Evolutionary conservation across 2,888 invertebrate genomes (phyloP).

Genomic region (Lepeophtheirus nordmannii): DNA sequence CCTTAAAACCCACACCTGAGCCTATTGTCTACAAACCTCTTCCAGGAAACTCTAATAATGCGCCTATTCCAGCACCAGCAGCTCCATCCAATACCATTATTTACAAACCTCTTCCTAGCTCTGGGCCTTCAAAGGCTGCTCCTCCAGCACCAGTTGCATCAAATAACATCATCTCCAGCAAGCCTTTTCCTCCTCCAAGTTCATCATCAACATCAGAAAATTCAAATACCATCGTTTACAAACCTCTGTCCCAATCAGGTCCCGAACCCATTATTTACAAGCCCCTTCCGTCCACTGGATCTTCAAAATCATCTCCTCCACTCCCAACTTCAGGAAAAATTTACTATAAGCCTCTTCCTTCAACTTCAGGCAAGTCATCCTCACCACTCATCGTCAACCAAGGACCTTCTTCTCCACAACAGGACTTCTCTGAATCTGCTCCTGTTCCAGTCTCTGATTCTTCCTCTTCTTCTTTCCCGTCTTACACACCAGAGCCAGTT

Average conservation of each 20-base stretch:
- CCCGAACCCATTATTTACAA: background rate
- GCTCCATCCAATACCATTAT: background rate
- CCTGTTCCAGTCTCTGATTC: background rate
- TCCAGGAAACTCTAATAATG: background rate
- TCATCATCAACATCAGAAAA: too few species aligned
- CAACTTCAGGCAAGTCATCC: too few species aligned
- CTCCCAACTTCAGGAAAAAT: background rate
- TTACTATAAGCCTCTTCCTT: background rate
- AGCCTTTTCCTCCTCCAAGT: too few species aligned
- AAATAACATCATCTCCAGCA: too few species aligned
- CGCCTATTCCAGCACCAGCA: background rate
- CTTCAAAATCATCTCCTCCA: background rate
- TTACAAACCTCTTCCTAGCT: background rate
- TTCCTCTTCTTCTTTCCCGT: background rate
- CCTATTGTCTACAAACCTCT: background rate
- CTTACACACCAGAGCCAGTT: background rate
- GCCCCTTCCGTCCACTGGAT: background rate
- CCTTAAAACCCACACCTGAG: background rate
- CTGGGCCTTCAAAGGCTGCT: background rate
- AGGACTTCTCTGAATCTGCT: background rate
- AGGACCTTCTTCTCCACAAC: too few species aligned
- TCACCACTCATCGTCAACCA: too few species aligned
- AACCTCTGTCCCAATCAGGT: background rate
- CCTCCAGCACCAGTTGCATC: too few species aligned
- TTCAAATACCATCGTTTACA: background rate